Evolutionary conservation across 2,888 invertebrate genomes (phyloP), one percentile per base, ranked within the genome.

Genomic region (Serrognathus titanus): DNA sequence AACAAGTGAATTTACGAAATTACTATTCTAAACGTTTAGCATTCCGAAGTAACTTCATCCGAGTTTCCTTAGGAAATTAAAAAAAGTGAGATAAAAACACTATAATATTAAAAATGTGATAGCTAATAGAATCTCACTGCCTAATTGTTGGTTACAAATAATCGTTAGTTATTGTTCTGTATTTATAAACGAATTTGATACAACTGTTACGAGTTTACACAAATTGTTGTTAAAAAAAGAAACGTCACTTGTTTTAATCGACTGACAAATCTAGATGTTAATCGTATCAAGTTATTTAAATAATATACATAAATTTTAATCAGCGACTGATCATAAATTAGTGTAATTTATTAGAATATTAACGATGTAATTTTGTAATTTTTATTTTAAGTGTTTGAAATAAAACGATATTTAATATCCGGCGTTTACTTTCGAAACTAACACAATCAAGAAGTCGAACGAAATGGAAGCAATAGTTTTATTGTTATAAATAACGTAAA

Each of bases 71-170:
- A 41, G 50, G 13, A 51, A 50, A 20, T 20, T n/a, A n/a, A n/a
- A 24, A 12, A 36, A 45, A 52, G 52, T 52, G 46, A 52, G 52
- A 46, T 52, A 13, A 24, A 39, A 39, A 31, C 24, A 31, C 24
- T 31, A 12, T 39, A 39, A 39, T n/a, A 31, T 7, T 31, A 46
- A 52, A 31, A 31, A 45, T 46, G 46, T 52, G 52, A 52, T 52
- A 52, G 37, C 38, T 43, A 20, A 46, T 52, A 45, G 52, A 52
- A 52, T 52, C 52, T 52, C 52, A 46, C 52, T 52, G 37, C 51
- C 51, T 36, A 12, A 9, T 35, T 16, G 35, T 20, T 51, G 43
- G 39, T 13, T n/a, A 39, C 12, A 10, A n/a, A 39, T 39, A 12
- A 8, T 39, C 6, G 24, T 31, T 31, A 6, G 39, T 39, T 11